Evolutionary conservation across 2,888 invertebrate genomes (phyloP), one percentile per base, ranked within the genome.

Genomic region (Lissocephala sabroskyi): DNA sequence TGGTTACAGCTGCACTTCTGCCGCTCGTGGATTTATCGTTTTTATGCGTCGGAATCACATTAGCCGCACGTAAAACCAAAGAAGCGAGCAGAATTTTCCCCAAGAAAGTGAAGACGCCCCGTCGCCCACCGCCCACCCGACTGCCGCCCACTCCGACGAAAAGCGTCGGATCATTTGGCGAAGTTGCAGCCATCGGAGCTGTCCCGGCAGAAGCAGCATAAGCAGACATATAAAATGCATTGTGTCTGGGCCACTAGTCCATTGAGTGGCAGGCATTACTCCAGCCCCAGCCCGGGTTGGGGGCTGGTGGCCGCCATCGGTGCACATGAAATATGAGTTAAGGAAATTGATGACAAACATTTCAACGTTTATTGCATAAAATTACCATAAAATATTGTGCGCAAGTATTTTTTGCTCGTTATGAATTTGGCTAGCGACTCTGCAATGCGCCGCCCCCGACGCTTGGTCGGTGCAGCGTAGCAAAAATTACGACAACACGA

Each of bases 21-120:
- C 17, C 59, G 11, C 32, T 41, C 62, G 46, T 58, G 65, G 77
- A 67, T 67, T 67, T 67, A 67, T 67, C 70, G 67, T 53, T 68
- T 76, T 76, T 68, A 76, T 73, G 58, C 77, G 74, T 62, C 68
- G 65, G 77, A 73, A 67, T 67, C 77, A 77, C 67, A 76, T 67
- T 73, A 76, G 77, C 52, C 58, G 45, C 51, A 58, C 70, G 70
- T 61, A 68, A 73, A 73, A 68, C 65, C 74, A 76, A 73, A 57
- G 74, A 65, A 76, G 52, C 61, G 70, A 58, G 58, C 52, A 47
- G 57, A 73, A 67, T 56, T 52, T 48, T 45, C 49, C 18, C 13
- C 23, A 23, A 23, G 23, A 7, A 23, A 23, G 23, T 23, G 23
- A 23, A 7, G 4, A 23, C 3, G 23, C 23, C 7, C 3, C 3